Evolutionary conservation across 1,140 invertebrate species (phyloP).

Genomic region (Trichonephila clavata): DNA sequence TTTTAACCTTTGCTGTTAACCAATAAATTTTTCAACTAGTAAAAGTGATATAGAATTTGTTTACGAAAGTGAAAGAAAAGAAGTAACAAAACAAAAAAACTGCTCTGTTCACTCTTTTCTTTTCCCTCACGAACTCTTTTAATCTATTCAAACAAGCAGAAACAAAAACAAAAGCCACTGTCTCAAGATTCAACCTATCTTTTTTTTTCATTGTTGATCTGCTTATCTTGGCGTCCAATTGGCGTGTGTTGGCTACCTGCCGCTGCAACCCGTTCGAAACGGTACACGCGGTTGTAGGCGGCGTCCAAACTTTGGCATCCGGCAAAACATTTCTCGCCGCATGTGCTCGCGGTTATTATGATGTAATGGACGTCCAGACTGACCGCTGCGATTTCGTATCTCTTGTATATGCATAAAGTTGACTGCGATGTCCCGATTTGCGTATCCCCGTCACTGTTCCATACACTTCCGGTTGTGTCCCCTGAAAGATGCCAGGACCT

Average conservation of each 20-base stretch:
- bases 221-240: constrained; percentile 11
- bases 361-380: constrained; percentile 2
- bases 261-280: neutral
- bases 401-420: neutral
- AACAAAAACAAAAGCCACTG: neutral
- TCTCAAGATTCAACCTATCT: neutral
- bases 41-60: too few relatives aligned
- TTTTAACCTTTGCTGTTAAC: too few relatives aligned
- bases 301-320: constrained; percentile 1
- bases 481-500: constrained; percentile 71
- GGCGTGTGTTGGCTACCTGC: constrained; percentile 6
- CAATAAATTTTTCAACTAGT: too few relatives aligned
- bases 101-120: neutral
- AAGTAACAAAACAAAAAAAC: neutral
- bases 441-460: constrained; percentile 74
- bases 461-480: constrained; percentile 78
- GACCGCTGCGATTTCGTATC: neutral
- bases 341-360: neutral
- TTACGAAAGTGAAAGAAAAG: neutral
- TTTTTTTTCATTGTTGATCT: neutral
- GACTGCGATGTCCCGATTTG: constrained; percentile 73
- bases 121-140: neutral
- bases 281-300: constrained; percentile 14
- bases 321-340: neutral
- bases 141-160: neutral